Conservation (phyloP, 2,888 invertebrate species). For the Macrophya annulata region DNA sequence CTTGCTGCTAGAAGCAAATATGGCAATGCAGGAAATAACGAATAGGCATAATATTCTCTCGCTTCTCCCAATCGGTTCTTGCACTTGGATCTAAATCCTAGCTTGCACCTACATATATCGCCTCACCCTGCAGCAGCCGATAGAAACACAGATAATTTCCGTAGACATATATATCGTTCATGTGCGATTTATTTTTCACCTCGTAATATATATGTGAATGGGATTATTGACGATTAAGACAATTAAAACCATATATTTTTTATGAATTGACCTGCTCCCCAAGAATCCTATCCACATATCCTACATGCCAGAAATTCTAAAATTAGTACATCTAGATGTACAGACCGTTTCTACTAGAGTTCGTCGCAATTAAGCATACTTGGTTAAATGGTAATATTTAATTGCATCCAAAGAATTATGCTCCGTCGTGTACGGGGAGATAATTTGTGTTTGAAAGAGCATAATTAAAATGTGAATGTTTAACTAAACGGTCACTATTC, state of each 20-base stretch:
- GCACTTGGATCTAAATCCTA: conserved; percentile 19
- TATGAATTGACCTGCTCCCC: too few relatives aligned
- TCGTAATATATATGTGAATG: too few relatives aligned
- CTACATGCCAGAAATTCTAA: not conserved
- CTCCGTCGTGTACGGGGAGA: not conserved
- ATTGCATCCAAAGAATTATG: conserved; percentile 39
- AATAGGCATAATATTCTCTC: conserved; percentile 45
- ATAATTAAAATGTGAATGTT: conserved; percentile 35
- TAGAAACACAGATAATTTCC: conserved; percentile 22
- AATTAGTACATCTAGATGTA: conserved; percentile 23
- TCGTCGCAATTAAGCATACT: conserved; percentile 30
- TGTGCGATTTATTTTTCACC: too few relatives aligned
- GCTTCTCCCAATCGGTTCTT: conserved; percentile 22
- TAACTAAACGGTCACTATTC: conserved; percentile 36
- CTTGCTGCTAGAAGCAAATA: conserved; percentile 43
- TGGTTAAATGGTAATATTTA: conserved; percentile 21
- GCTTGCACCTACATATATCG: not conserved
- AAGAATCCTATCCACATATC: not conserved
- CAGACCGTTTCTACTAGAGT: not conserved
- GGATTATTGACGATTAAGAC: too few relatives aligned
- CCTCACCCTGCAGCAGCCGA: conserved; percentile 22
- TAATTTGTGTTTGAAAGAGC: conserved; percentile 28
- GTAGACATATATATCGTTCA: not conserved
- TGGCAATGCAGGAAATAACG: conserved; percentile 54
- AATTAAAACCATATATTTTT: too few relatives aligned